Evolutionary conservation across 1,140 invertebrate genomes (phyloP).

Genomic region (Nomia melanderi): DNA sequence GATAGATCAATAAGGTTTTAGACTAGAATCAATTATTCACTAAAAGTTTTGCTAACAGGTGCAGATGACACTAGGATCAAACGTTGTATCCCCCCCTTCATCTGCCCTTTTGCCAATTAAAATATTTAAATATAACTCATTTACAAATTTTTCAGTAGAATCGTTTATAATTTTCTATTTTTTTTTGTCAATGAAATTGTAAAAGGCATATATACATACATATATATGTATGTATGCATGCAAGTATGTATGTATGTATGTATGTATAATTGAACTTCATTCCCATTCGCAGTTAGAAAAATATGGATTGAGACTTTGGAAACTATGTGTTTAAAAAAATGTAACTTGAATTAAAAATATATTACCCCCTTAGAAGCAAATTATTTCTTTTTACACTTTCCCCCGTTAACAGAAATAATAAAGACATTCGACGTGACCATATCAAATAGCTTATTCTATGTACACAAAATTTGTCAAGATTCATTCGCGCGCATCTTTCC

Average conservation of each 20-base stretch:
- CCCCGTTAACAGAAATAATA: neutral
- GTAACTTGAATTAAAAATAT: neutral
- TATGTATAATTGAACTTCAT: neutral
- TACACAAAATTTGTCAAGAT: conserved; percentile 8
- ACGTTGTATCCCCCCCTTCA: neutral
- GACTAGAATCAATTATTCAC: conserved; percentile 61
- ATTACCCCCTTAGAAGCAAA: neutral
- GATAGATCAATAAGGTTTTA: conserved; percentile 53
- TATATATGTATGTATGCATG: no score
- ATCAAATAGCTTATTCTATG: conserved; percentile 7
- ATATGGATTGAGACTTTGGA: neutral
- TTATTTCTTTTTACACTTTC: neutral
- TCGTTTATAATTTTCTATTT: no score
- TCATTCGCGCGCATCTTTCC: neutral
- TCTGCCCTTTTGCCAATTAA: neutral
- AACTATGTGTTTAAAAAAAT: neutral
- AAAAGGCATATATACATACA: conserved; percentile 4
- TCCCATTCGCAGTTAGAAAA: neutral
- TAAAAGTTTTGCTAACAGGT: conserved; percentile 33
- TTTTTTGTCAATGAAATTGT: conserved; percentile 3
- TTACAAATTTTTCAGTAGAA: neutral
- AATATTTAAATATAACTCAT: neutral
- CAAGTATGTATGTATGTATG: no score
- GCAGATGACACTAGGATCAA: conserved; percentile 1
- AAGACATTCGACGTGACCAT: neutral